These are phyloP conservation scores for Holocentrus rufus DNA, from an alignment of 2,797 vertebrate species.

Conservation along the genomic window DNA sequence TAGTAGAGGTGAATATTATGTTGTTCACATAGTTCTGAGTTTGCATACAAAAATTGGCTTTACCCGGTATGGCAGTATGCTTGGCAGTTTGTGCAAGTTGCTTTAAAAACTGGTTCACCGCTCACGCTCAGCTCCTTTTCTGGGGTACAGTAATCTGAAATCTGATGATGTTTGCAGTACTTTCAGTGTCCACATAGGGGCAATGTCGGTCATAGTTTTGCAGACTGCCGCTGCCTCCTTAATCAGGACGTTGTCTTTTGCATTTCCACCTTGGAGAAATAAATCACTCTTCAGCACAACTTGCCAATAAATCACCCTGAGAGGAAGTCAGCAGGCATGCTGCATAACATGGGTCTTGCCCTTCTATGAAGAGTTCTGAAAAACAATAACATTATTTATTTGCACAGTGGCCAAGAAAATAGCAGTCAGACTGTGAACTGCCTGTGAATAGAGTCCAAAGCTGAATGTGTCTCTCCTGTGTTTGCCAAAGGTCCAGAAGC, in stretches of 20 bases:
- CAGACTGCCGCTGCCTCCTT: constrained; percentile 19
- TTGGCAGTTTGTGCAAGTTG: constrained; percentile 8
- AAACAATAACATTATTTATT: constrained; percentile 56
- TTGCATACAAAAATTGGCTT: not conserved
- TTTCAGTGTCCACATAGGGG: constrained; percentile 66
- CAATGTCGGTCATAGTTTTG: constrained; percentile 71
- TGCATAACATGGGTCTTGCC: constrained; percentile 47
- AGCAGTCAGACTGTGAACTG: constrained; percentile 24
- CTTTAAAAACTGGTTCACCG: constrained; percentile 13
- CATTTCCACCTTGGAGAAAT: constrained; percentile 51
- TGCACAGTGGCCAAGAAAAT: constrained; percentile 19
- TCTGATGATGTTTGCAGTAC: constrained; percentile 40
- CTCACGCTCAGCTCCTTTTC: constrained; percentile 3
- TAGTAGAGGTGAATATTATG: constrained; percentile 20
- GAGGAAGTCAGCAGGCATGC: constrained; percentile 46
- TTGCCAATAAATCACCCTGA: constrained; percentile 58
- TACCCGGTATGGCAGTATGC: not conserved
- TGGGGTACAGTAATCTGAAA: not conserved
- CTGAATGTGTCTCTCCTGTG: constrained; percentile 21
- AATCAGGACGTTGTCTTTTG: constrained; percentile 45
- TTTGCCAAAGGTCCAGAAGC: constrained; percentile 88
- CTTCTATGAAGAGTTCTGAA: constrained; percentile 41
- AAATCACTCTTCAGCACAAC: constrained; percentile 63
- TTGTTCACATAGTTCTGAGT: constrained; percentile 24
- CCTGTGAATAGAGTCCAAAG: constrained; percentile 26